Base-by-base conservation (phyloP, 2,113 vertebrate genomes). In the Ascaphus truei region DNA sequence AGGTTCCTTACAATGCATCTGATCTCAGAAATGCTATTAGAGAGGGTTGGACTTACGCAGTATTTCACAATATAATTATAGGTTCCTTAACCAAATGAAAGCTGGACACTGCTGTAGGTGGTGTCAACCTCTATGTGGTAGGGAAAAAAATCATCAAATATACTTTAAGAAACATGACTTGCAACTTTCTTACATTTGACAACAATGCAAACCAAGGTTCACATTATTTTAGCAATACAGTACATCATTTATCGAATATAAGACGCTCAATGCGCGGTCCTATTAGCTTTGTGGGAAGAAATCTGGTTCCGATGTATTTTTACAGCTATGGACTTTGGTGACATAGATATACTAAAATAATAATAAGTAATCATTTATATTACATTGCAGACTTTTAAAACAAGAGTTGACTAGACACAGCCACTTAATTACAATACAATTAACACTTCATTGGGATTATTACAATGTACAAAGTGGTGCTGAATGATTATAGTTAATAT, bases 231-330 rank as follows among this genome's bases (percentile, higher is more conserved):
- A n/a, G n/a, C n/a, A n/a, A n/a, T n/a, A n/a, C n/a, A n/a, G n/a
- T n/a, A n/a, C n/a, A 66, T 66, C 20, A 66, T 43, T 66, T 43
- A 13, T 41, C 34, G 6, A 50, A 43, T 55, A 26, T 31, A 9
- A 27, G 26, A 39, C 26, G 27, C 48, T 53, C 48, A 37, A 51
- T 66, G 41, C 30, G 33, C 41, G 43, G 63, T 55, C 63, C 63
- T 66, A 66, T 66, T 66, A 66, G 34, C 25, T 66, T 43, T 66
- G 63, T 66, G 63, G 63, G 63, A 66, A 66, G 51, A 66, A 66
- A 56, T 39, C 34, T 16, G 29, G 51, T 29, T 66, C 18, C 31
- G 12, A 55, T 52, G 48, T 55, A 55, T 51, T 30, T 66, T 33
- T 55, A 55, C 50, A 55, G 63, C 53, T 66, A 55, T 66, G 51